Evolutionary conservation across 1,140 invertebrate genomes (phyloP).

Genomic region (Nephila pilipes): DNA sequence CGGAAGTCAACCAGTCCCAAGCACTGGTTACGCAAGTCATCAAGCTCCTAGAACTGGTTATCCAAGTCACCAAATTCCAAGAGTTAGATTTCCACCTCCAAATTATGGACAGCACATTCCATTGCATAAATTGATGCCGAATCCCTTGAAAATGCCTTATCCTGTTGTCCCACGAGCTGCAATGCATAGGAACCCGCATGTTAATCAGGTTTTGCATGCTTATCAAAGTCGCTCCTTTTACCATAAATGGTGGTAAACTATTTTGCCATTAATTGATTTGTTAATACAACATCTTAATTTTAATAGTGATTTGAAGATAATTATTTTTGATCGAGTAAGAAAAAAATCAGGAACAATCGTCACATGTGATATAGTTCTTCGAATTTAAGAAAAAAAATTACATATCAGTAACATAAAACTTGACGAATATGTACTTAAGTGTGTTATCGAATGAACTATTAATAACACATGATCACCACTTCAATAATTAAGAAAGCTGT

Average conservation of each 20-base stretch:
- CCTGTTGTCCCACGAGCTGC: neutral
- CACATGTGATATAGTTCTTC: too few relatives aligned
- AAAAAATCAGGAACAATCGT: too few relatives aligned
- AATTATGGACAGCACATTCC: constrained; percentile 1
- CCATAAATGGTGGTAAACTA: constrained; percentile 60
- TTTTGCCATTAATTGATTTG: neutral
- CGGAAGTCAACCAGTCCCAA: neutral
- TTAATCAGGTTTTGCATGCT: constrained; percentile 57
- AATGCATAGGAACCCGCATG: neutral
- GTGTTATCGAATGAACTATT: too few relatives aligned
- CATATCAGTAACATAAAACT: too few relatives aligned
- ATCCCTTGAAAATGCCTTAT: constrained; percentile 58
- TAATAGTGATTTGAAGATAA: too few relatives aligned
- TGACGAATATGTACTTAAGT: too few relatives aligned
- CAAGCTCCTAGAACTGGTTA: neutral
- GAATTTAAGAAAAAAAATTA: too few relatives aligned
- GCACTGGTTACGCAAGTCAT: neutral
- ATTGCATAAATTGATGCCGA: constrained; percentile 63
- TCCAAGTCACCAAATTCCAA: neutral
- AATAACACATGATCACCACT: too few relatives aligned
- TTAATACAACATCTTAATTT: too few relatives aligned
- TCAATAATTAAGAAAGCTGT: too few relatives aligned
- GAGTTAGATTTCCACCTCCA: neutral
- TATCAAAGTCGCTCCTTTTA: constrained; percentile 61
- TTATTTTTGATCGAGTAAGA: too few relatives aligned